A percentile compares a stretch with the other conserved stretches of the same genome.
Evolutionary conservation across 2,113 vertebrate genomes (phyloP).

Genomic region (Azemiops feae): DNA sequence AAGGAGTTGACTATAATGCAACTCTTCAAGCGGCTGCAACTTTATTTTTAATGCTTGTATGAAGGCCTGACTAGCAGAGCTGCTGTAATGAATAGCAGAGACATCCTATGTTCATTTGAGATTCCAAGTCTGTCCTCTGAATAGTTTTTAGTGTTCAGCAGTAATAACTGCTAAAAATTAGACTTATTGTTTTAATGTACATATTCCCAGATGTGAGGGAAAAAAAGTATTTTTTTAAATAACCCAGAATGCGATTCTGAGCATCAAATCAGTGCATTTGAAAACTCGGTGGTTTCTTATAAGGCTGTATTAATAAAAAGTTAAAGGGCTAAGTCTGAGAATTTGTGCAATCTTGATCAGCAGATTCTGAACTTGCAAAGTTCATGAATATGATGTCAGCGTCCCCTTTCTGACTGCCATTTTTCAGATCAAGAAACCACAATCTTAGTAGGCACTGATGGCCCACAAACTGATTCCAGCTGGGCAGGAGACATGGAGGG

Average conservation of each 20-base stretch:
- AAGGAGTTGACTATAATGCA: background rate
- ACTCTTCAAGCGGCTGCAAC: background rate
- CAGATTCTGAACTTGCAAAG: background rate
- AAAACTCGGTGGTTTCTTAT: background rate
- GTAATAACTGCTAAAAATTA: background rate
- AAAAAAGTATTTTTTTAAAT: background rate
- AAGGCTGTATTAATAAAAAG: background rate
- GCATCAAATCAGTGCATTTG: background rate
- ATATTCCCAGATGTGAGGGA: background rate
- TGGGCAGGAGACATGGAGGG: background rate
- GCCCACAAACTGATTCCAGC: background rate
- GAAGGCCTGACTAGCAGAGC: background rate
- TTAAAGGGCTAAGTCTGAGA: background rate
- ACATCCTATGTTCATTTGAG: background rate
- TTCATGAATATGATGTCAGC: background rate
- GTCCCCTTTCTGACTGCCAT: background rate
- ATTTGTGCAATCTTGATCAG: background rate
- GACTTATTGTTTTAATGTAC: background rate
- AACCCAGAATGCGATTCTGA: background rate
- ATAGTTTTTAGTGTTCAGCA: background rate
- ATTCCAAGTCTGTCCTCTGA: background rate
- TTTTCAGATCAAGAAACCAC: background rate
- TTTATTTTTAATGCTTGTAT: background rate
- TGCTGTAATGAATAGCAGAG: background rate
- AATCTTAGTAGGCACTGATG: background rate